Evolutionary conservation across 2,797 vertebrate species (phyloP), one percentile per base, ranked within the genome.

Genomic region (Mormyrops boulengeri): DNA sequence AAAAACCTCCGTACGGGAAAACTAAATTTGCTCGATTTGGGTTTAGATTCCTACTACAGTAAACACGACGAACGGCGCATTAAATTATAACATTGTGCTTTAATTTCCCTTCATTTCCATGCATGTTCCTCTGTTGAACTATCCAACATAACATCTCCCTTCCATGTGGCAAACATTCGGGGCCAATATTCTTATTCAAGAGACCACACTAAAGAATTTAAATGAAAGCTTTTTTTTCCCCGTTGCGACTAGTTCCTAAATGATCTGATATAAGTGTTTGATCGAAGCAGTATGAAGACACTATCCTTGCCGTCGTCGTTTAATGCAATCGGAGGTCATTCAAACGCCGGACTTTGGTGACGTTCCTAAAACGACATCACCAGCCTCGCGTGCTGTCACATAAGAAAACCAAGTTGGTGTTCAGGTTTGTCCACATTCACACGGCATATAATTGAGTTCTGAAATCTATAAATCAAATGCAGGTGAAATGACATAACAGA

Each of bases 61-160:
- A 85, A 85, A 85, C 82, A 85, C 50, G 82, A 50, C 41, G n/a
- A 49, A 85, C 44, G 41, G 47, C 47, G 4, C 82, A 50, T 50
- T 47, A 85, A 85, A 85, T 85, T 85, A 85, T 85, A 47, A 47
- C 47, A 85, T 85, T 85, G n/a, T 50, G 41, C 41, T 85, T 85
- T 85, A 26, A 85, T 82, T 82, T 69, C 66, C 66, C 77, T 47
- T 82, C 9, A 82, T 52, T 85, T 52, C 82, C 19, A 50, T 85
- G 82, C 82, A 50, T 52, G 82, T 49, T 22, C 19, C 9, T 49
- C 82, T 85, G 38, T 49, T 49, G n/a, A 52, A 57, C 52, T 19
- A 87, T 87, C 52, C 30, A 87, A 26, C 85, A 57, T 17, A 57
- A 38, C 12, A 34, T 55, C 12, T 19, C 17, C 30, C 12, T 55